Base-by-base conservation (phyloP, 2,797 vertebrate species). In the Acipenser oxyrinchus region DNA sequence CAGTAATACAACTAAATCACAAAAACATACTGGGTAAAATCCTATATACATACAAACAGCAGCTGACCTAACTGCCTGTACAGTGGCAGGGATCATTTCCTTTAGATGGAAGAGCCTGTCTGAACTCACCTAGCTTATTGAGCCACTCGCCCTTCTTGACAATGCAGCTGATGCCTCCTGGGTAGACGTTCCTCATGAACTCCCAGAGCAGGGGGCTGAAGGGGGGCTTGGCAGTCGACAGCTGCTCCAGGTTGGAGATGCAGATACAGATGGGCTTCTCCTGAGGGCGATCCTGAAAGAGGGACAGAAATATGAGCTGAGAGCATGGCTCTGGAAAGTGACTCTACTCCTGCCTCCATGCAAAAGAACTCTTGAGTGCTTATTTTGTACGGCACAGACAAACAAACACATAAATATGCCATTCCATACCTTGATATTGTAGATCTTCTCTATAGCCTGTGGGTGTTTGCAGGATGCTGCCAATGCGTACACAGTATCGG, bases 181-280 rank as follows among this genome's bases (percentile, higher is more conserved):
- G 94, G 73, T 95, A 95, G 49, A 95, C 93, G 0, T 88, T 91
- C 63, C 86, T 92, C 93, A 95, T 94, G 65, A 95, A 94, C 69
- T 92, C 91, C 94, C 93, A 95, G 12, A 95, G 89, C 66, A 95
- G 71, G 0, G 92, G 90, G 75, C 91, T 95, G 83, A 95, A 93
- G 10, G 93, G 93, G 3, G 94, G 93, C 71, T 85, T 82, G n/a
- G 90, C 83, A 6, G 83, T 84, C 69, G 89, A 78, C 72, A 95
- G 11, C 81, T 95, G 94, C 51, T 93, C 90, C 71, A 95, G 79
- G 67, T 83, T 93, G 18, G 93, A 93, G 71, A 95, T 95, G 62
- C 93, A 95, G 76, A 95, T 92, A 76, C 92, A 94, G 74, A 96
- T 86, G 51, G 93, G 94, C 68, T 96, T 96, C 78, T 95, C 93